Evolutionary conservation across 2,888 invertebrate species (phyloP).

Genomic region (Drosophila fulvimacula): DNA sequence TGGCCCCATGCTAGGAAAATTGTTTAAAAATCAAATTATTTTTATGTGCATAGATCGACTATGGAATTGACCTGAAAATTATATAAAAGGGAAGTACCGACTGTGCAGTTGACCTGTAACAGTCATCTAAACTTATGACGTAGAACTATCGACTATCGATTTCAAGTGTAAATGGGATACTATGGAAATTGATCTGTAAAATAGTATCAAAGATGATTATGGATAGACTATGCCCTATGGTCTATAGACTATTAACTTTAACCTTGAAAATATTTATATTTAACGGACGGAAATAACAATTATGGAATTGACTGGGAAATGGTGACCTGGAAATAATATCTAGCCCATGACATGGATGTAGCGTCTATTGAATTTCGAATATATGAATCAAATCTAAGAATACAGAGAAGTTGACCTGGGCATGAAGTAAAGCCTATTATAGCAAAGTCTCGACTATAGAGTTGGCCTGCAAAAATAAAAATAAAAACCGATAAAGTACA

Average conservation of each 20-base stretch:
- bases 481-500: neutral
- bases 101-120: neutral
- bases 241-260: too few species aligned
- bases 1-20: constrained; percentile 21
- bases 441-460: neutral
- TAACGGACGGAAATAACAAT: neutral
- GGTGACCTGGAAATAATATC: too few species aligned
- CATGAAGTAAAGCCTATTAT: neutral
- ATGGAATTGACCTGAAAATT: neutral
- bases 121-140: neutral
- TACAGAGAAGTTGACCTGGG: too few species aligned
- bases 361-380: too few species aligned
- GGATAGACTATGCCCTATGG: too few species aligned
- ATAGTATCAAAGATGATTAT: neutral
- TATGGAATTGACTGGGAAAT: neutral
- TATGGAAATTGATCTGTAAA: constrained; percentile 1
- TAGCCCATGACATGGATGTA: too few species aligned
- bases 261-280: too few species aligned
- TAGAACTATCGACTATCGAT: neutral
- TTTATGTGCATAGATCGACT: neutral
- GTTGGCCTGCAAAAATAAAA: neutral
- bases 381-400: too few species aligned
- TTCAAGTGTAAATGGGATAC: neutral
- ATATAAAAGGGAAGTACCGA: neutral
- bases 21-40: neutral